A percentile compares a stretch with the other conserved stretches of the same genome.
phyloP scores from a whole-genome alignment of 1,140 invertebrate genomes.

The Cydia splendana region DNA sequence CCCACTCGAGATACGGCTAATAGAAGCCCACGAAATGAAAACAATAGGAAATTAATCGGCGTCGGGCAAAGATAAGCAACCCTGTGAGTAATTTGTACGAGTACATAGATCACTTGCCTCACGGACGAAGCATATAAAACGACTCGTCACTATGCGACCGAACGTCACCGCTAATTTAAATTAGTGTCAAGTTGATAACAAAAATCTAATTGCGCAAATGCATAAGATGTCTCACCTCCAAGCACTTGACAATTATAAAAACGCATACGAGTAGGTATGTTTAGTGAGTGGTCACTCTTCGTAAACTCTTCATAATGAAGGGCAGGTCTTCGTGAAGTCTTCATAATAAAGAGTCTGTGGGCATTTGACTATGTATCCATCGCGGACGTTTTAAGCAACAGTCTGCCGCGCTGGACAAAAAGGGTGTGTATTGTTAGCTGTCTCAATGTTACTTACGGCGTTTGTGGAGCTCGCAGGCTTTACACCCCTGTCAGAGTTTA shows the following conservation, averaged over 20 bases:
- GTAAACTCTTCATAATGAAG: no score
- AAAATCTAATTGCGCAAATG: no score
- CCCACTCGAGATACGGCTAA: constrained; percentile 22
- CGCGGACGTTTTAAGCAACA: constrained; percentile 8
- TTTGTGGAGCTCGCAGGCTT: background rate
- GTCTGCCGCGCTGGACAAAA: background rate
- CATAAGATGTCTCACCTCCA: no score
- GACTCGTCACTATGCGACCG: background rate
- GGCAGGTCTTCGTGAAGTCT: no score
- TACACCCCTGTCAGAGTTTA: background rate
- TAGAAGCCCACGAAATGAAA: constrained; percentile 21
- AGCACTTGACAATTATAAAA: no score
- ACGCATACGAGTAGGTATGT: no score
- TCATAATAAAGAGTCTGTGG: background rate
- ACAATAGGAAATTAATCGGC: constrained; percentile 31
- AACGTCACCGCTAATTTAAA: background rate
- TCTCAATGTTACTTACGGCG: background rate
- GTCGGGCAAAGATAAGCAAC: constrained; percentile 17
- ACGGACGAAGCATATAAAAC: background rate
- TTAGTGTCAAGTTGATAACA: background rate
- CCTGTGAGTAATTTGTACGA: constrained; percentile 22
- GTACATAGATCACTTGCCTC: background rate
- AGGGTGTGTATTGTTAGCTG: background rate
- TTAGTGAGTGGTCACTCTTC: no score
- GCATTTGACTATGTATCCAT: background rate